Evolutionary conservation across 2,113 vertebrate genomes (phyloP).

Genomic region (Rana temporaria): DNA sequence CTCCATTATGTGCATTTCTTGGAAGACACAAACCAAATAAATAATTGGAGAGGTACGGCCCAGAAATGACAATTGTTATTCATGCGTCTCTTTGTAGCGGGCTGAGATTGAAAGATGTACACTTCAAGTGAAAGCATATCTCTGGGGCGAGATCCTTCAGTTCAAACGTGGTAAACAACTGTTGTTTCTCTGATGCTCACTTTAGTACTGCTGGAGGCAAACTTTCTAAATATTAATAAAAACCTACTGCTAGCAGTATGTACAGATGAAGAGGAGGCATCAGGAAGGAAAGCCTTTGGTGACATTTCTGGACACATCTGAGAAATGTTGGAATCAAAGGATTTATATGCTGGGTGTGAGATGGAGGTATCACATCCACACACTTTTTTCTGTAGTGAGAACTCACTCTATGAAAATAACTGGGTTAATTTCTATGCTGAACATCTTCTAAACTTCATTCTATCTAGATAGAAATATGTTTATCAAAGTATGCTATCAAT

Average conservation of each 20-base stretch:
- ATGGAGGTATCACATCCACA: neutral
- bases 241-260: slow-evolving; percentile 59
- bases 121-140: slow-evolving; percentile 82
- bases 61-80: slow-evolving; percentile 83
- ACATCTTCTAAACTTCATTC: slow-evolving; percentile 14
- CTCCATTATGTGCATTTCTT: slow-evolving; percentile 80
- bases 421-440: neutral
- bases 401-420: slow-evolving; percentile 14
- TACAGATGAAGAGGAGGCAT: slow-evolving; percentile 62
- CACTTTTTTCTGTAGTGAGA: neutral
- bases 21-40: slow-evolving; percentile 82
- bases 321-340: slow-evolving; percentile 61
- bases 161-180: slow-evolving; percentile 92
- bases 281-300: slow-evolving; percentile 51
- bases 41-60: slow-evolving; percentile 81
- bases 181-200: slow-evolving; percentile 88
- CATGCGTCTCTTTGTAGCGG: slow-evolving; percentile 80
- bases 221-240: slow-evolving; percentile 80
- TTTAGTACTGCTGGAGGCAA: slow-evolving; percentile 92
- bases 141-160: slow-evolving; percentile 81
- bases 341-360: slow-evolving; percentile 49
- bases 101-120: slow-evolving; percentile 77
- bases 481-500: neutral
- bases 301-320: slow-evolving; percentile 59
- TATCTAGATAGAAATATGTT: neutral